These are phyloP conservation scores for Nowickia ferox DNA, from an alignment of 2,888 invertebrate genomes.

Conservation along the genomic window DNA sequence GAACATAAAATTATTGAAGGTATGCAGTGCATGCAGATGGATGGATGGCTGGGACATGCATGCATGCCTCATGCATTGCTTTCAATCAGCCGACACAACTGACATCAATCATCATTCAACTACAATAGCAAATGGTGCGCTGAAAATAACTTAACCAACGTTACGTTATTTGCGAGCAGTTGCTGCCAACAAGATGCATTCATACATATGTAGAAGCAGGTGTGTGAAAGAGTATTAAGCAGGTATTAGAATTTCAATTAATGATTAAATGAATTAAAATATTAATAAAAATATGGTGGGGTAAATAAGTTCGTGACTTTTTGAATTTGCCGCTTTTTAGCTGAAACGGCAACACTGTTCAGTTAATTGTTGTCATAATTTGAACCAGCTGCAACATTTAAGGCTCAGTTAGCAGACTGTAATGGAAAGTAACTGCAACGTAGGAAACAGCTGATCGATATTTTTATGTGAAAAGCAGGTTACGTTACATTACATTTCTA, in stretches of 20 bases:
- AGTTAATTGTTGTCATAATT: too few species aligned
- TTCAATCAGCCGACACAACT: slow-evolving; percentile 81
- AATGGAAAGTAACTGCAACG: too few species aligned
- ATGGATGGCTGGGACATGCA: slow-evolving; percentile 28
- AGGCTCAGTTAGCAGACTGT: too few species aligned
- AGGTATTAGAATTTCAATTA: neutral
- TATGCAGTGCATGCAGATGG: neutral
- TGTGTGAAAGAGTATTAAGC: neutral
- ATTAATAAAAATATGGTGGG: too few species aligned
- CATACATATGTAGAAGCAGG: neutral
- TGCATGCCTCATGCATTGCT: slow-evolving; percentile 75
- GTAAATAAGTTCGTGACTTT: too few species aligned
- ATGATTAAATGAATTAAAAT: too few species aligned
- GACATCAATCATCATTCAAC: slow-evolving; percentile 79
- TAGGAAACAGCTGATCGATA: too few species aligned
- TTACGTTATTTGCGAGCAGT: slow-evolving; percentile 10
- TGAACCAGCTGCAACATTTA: too few species aligned
- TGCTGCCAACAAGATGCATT: slow-evolving; percentile 17
- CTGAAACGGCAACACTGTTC: too few species aligned
- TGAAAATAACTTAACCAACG: slow-evolving; percentile 26
- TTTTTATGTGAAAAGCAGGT: too few species aligned
- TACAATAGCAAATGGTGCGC: slow-evolving; percentile 33
- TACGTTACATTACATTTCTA: too few species aligned
- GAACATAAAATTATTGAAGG: slow-evolving; percentile 52
- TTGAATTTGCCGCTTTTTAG: too few species aligned